A percentile compares a stretch with the other conserved stretches of the same genome.
Evolutionary conservation across 2,113 vertebrate species (phyloP).

Genomic region (Heterotis niloticus): DNA sequence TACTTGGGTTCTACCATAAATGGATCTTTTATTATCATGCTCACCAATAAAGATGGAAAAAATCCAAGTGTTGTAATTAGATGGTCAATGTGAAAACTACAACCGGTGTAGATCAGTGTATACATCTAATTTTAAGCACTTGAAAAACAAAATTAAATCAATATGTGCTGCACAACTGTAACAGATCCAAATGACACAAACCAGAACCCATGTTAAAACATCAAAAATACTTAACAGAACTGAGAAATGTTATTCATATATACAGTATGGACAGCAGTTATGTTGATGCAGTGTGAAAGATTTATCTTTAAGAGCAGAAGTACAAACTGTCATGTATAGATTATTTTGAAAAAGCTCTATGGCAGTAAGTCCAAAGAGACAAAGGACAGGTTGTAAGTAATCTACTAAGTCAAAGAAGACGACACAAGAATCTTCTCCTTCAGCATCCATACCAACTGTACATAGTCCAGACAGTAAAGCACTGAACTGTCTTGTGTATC

Average conservation of each 20-base stretch:
- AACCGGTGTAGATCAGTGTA: too few relatives aligned
- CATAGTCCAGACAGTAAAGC: constrained; percentile 8
- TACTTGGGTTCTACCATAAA: constrained; percentile 37
- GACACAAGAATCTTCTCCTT: neutral
- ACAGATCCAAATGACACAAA: too few relatives aligned
- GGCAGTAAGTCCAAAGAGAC: neutral
- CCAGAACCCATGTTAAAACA: neutral
- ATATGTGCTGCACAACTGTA: too few relatives aligned
- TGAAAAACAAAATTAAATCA: too few relatives aligned
- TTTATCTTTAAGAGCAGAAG: neutral
- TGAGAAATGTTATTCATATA: neutral
- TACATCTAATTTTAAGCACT: too few relatives aligned
- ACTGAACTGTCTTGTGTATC: neutral
- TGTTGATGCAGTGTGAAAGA: neutral
- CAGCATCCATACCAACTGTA: constrained; percentile 6
- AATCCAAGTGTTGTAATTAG: too few relatives aligned
- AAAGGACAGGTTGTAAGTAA: too few relatives aligned
- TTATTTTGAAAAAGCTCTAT: neutral
- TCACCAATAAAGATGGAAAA: too few relatives aligned
- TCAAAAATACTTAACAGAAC: neutral
- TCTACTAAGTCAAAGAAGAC: neutral
- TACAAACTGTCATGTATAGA: too few relatives aligned
- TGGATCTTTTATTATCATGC: constrained; percentile 35
- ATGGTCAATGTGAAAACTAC: neutral
- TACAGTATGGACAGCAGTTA: neutral